Evolutionary conservation across 2,888 invertebrate genomes (phyloP), one percentile per base, ranked within the genome.

Genomic region (Gnatocerus cornutus): DNA sequence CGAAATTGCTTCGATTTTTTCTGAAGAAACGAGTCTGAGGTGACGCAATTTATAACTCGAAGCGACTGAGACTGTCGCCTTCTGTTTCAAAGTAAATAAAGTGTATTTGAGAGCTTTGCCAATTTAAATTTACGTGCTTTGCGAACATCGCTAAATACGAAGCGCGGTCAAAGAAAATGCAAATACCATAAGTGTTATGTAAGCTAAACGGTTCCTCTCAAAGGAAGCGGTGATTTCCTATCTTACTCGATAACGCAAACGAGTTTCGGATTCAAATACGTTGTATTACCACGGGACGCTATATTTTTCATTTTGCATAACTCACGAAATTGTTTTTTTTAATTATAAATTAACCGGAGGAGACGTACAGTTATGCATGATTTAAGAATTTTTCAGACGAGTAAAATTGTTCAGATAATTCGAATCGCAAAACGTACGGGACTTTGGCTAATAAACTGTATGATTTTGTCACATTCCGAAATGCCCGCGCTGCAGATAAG

Each of bases 1-100:
- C 52, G 39, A 62, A 39, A 50, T 50, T 27, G 46, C 59, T 59
- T 59, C 29, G 46, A 46, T 59, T 59, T 59, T 58, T 59, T 59
- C 46, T 45, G n/a, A 21, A 41, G 37, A 33, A 50, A 56, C 30
- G 41, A 27, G 21, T 21, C 45, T n/a, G 30, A 59, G 33, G 53
- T 46, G 59, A 30, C 59, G 45, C 45, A 46, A 46, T 45, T 59
- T 59, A 59, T 46, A 27, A 41, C 39, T 12, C 27, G 41, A 33
- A 61, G 33, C 53, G 58, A 45, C 7, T 9, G 21, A n/a, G 27
- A 29, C 21, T 41, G 45, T 58, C 56, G 16, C 27, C 13, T 27
- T 53, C 27, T 53, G 29, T 50, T 53, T 33, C 33, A 33, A 27
- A 27, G 48, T 3, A 50, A 50, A 50, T 50, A 29, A 50, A 50